Base-by-base conservation (phyloP, 2,888 invertebrate species). In the Eutolmus rufibarbis region DNA sequence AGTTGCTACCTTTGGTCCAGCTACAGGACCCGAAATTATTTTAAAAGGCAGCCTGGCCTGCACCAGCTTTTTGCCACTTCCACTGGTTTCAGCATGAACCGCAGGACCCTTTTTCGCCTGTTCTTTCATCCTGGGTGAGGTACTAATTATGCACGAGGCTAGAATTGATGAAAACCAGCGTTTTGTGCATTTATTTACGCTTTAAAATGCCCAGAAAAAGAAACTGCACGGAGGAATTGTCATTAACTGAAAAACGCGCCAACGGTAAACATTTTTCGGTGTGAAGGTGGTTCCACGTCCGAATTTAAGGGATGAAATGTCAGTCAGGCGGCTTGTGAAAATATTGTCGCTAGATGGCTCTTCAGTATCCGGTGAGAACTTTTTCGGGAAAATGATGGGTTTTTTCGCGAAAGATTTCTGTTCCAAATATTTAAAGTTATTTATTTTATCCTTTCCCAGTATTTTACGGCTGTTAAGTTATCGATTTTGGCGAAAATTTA, bases 21-120 rank as follows among this genome's bases (percentile, higher is more conserved):
- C 74, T n/a, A 89, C 57, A 9, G 89, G 87, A 74, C 90, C 89
- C 56, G 93, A 93, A 86, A 94, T 91, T 89, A 94, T 90, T 92
- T 94, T 95, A 90, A 95, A 95, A 89, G 95, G 95, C 89, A 95
- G 92, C 89, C 94, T 93, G 89, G 95, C 94, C 91, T 95, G 95
- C 89, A 94, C 94, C 86, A 95, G 91, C 90, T 95, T 95, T 90
- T 94, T 95, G 90, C 90, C 91, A 87, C 90, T 90, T 51, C 88
- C 34, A 79, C 37, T 78, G 31, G 1, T 31, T 81, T 79, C 74
- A 16, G 31, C n/a, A 43, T 74, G 8, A 19, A n/a, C 37, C 8
- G 86, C 37, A 23, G 77, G 56, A 16, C 37, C 77, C 66, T 28
- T 56, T 37, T 74, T 85, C 23, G 7, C 74, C 40, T 74, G 74